phyloP scores from a whole-genome alignment of 2,113 vertebrate genomes.

The Amphiprion ocellaris region DNA sequence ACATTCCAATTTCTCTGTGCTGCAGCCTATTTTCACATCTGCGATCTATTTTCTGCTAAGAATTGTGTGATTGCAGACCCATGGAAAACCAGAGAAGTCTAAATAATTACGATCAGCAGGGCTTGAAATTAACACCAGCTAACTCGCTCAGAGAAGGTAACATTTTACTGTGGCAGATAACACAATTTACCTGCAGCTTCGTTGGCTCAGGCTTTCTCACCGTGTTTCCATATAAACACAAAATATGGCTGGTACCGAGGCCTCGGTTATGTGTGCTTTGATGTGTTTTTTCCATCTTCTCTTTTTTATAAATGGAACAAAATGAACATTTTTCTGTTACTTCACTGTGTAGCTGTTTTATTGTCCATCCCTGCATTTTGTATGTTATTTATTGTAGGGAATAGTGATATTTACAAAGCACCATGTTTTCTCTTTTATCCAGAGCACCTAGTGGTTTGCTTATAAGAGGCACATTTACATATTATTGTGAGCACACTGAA shows the following conservation, averaged over 20 bases:
- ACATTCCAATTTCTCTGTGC: conserved; percentile 33
- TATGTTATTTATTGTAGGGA: background rate
- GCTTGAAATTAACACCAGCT: conserved; percentile 70
- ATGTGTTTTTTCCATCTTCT: background rate
- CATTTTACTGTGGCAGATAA: conserved; percentile 45
- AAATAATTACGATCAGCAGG: conserved; percentile 66
- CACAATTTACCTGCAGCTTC: conserved; percentile 41
- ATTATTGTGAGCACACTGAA: background rate
- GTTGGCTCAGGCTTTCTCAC: background rate
- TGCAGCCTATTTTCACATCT: conserved; percentile 34
- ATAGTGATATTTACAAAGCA: too few relatives aligned
- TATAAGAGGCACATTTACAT: background rate
- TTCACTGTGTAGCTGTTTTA: background rate
- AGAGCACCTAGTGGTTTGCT: too few relatives aligned
- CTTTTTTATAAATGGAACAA: background rate
- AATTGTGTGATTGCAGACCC: conserved; percentile 42
- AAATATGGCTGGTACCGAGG: background rate
- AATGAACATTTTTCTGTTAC: background rate
- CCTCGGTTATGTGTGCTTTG: background rate
- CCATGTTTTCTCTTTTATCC: too few relatives aligned
- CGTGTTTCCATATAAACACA: conserved; percentile 31
- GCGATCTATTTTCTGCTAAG: conserved; percentile 37
- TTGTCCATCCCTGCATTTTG: background rate
- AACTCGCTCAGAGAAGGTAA: conserved; percentile 23
- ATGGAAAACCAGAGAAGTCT: conserved; percentile 50